Evolutionary conservation across 2,888 invertebrate species (phyloP).

Genomic region (Polydrusus cervinus): DNA sequence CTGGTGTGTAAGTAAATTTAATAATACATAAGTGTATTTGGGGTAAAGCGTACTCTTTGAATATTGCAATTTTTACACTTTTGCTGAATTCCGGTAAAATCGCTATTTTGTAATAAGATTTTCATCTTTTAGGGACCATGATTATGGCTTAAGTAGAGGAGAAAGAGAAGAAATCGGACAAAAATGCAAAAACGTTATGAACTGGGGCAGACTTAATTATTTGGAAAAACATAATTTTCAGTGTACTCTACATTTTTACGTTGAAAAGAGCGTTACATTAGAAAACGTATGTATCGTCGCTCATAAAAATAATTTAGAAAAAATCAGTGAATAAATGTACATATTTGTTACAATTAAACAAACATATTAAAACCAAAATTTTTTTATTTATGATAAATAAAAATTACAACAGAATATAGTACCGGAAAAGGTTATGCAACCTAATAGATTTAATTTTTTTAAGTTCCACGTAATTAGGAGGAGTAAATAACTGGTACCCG

Average conservation of each 20-base stretch:
- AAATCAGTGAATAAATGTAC: not conserved
- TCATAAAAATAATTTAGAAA: slow-evolving; percentile 11
- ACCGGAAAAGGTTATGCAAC: no score
- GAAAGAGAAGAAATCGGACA: slow-evolving; percentile 79
- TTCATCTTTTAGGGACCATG: slow-evolving; percentile 60
- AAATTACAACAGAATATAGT: no score
- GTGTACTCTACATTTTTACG: slow-evolving; percentile 79
- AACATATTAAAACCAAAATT: not conserved
- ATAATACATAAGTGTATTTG: no score
- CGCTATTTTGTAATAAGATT: not conserved
- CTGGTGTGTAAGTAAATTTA: no score
- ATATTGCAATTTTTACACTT: no score
- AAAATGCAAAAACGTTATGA: slow-evolving; percentile 84
- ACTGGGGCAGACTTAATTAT: slow-evolving; percentile 82
- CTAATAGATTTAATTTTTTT: no score
- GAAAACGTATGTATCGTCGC: slow-evolving; percentile 89
- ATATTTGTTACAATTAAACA: not conserved
- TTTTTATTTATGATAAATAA: no score
- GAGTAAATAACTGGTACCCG: no score
- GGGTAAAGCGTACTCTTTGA: no score
- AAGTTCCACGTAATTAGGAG: no score
- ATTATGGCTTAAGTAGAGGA: slow-evolving; percentile 67
- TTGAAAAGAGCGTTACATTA: slow-evolving; percentile 77
- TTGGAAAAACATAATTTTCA: slow-evolving; percentile 76
- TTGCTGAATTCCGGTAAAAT: no score